Percentiles rank a stretch among this genome's conserved stretches.
These are phyloP conservation scores for Trichonephila inaurata DNA, from an alignment of 1,140 invertebrate species.

Conservation along the genomic window DNA sequence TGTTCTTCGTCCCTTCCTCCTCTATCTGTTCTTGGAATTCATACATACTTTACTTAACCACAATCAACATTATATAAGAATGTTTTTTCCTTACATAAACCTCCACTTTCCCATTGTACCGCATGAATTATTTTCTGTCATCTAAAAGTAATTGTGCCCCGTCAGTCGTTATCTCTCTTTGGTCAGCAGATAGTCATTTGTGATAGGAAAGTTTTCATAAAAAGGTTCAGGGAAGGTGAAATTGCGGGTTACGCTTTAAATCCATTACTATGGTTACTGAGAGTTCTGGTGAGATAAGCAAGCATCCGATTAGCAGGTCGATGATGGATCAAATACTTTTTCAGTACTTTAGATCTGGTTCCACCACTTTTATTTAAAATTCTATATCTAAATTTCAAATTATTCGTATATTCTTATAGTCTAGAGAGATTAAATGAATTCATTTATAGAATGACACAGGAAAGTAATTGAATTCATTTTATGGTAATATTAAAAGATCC, in stretches of 20 bases:
- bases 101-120: not conserved
- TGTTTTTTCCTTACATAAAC: too few species aligned
- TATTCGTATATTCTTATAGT: not conserved
- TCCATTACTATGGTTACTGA: conserved; percentile 2
- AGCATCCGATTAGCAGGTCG: conserved; percentile 9
- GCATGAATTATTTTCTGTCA: not conserved
- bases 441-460: too few species aligned
- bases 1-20: too few species aligned
- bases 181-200: conserved; percentile 45
- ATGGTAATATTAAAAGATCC: too few species aligned
- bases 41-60: too few species aligned
- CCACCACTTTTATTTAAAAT: too few species aligned
- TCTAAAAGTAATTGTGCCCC: conserved; percentile 8
- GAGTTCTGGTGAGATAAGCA: conserved; percentile 32
- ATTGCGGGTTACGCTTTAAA: conserved; percentile 44
- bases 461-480: too few species aligned
- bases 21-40: too few species aligned
- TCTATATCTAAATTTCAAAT: not conserved
- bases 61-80: too few species aligned
- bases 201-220: conserved; percentile 47
- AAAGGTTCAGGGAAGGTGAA: conserved; percentile 46
- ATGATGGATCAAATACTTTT: too few species aligned
- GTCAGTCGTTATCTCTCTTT: conserved; percentile 5
- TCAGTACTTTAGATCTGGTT: too few species aligned
- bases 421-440: too few species aligned